phyloP scores from a whole-genome alignment of 2,888 invertebrate genomes.

The Stenodera caucasica region DNA sequence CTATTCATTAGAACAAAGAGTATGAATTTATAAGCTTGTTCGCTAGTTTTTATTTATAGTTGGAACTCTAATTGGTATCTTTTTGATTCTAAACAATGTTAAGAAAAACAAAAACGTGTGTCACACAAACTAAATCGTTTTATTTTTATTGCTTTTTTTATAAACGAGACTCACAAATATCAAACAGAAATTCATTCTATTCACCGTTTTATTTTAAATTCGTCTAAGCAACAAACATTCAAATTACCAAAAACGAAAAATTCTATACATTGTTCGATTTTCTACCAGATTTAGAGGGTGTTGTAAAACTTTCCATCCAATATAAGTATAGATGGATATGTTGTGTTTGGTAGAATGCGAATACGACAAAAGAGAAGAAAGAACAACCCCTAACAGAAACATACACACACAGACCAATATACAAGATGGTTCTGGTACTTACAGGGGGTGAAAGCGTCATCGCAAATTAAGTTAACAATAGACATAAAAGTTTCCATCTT shows the following conservation, averaged over 20 bases:
- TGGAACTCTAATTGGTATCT: too few species aligned
- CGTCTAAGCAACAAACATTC: too few species aligned
- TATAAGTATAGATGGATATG: background rate
- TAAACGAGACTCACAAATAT: background rate
- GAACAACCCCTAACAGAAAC: background rate
- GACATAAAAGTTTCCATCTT: background rate
- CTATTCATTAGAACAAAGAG: too few species aligned
- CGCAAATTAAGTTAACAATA: background rate
- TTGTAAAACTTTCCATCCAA: background rate
- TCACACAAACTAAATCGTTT: background rate
- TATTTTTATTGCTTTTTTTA: background rate
- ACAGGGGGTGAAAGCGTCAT: background rate
- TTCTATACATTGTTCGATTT: background rate
- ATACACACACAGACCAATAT: background rate
- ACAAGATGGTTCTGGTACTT: background rate
- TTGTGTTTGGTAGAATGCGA: background rate
- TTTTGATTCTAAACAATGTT: too few species aligned
- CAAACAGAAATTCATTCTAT: background rate
- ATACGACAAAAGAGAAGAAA: background rate
- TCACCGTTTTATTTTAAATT: background rate
- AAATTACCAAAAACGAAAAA: too few species aligned
- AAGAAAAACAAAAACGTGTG: too few species aligned
- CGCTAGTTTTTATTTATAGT: too few species aligned
- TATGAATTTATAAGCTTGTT: too few species aligned
- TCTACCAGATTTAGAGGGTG: background rate